phyloP scores from a whole-genome alignment of 2,113 vertebrate species.

The Corvus moneduloides region DNA sequence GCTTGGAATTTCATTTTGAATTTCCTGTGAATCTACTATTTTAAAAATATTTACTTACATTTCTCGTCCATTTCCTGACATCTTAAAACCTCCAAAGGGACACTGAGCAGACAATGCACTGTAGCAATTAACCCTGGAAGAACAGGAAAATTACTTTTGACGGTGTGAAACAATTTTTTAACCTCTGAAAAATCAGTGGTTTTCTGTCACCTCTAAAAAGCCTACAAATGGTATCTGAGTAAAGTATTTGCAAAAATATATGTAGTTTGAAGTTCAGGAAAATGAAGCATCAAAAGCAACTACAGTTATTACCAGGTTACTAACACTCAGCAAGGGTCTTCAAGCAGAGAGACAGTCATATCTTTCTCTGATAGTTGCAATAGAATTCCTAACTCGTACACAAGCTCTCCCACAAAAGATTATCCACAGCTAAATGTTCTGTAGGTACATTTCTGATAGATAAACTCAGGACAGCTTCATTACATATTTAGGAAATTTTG shows the following conservation, averaged over 20 bases:
- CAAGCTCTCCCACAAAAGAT: background rate
- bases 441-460: background rate
- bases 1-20: background rate
- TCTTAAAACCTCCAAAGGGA: slow-evolving; percentile 91
- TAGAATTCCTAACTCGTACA: background rate
- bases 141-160: background rate
- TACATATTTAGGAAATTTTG: background rate
- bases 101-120: slow-evolving; percentile 76
- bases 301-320: background rate
- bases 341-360: background rate
- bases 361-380: background rate
- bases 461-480: background rate
- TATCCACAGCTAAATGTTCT: background rate
- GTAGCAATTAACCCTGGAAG: slow-evolving; percentile 87
- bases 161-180: background rate
- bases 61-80: slow-evolving; percentile 92
- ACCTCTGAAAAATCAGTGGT: background rate
- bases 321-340: background rate
- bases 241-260: background rate
- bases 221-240: background rate
- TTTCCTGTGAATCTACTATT: background rate
- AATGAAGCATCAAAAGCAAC: background rate
- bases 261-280: background rate
- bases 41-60: slow-evolving; percentile 75
- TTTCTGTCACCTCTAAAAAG: background rate